Percentiles rank a stretch among this genome's conserved stretches.
These are phyloP conservation scores for Trachelus stipa DNA, from an alignment of 2,888 invertebrate genomes.

Conservation along the genomic window DNA sequence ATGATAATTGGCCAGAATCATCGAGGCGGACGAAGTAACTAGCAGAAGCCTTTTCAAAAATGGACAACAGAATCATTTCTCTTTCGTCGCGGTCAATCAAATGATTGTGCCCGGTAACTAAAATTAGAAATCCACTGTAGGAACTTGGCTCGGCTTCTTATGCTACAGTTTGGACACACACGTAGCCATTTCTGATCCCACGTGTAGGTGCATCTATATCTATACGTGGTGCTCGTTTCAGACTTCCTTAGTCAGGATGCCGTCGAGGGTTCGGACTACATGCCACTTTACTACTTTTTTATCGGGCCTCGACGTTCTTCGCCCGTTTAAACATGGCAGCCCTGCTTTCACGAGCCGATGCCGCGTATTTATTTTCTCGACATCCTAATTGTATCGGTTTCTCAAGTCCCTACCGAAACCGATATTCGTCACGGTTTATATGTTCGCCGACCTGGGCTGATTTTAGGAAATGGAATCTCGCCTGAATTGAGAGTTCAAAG, in stretches of 20 bases:
- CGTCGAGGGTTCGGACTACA: background rate
- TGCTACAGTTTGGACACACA: background rate
- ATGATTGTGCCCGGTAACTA: slow-evolving; percentile 24
- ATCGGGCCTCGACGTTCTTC: slow-evolving; percentile 3
- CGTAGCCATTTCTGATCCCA: slow-evolving; percentile 10
- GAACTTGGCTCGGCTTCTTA: background rate
- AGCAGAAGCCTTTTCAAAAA: slow-evolving; percentile 12
- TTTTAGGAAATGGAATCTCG: background rate
- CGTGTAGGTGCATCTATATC: background rate
- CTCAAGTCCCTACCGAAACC: slow-evolving; percentile 10
- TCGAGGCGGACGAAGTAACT: background rate
- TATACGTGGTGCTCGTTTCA: background rate
- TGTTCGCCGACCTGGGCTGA: background rate
- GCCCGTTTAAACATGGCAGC: background rate
- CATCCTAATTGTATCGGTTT: slow-evolving; percentile 23
- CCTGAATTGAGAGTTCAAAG: background rate
- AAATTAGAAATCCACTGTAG: slow-evolving; percentile 37
- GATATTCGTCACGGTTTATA: slow-evolving; percentile 1
- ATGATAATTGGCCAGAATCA: background rate
- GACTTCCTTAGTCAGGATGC: background rate
- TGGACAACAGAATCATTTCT: slow-evolving; percentile 33
- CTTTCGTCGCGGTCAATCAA: slow-evolving; percentile 34
- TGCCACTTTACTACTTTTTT: slow-evolving; percentile 9
- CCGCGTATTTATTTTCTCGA: slow-evolving; percentile 23
- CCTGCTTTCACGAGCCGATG: slow-evolving; percentile 7